A percentile compares a stretch with the other conserved stretches of the same genome.
Conservation (phyloP, 2,113 vertebrate species). For the Dromiciops gliroides region DNA sequence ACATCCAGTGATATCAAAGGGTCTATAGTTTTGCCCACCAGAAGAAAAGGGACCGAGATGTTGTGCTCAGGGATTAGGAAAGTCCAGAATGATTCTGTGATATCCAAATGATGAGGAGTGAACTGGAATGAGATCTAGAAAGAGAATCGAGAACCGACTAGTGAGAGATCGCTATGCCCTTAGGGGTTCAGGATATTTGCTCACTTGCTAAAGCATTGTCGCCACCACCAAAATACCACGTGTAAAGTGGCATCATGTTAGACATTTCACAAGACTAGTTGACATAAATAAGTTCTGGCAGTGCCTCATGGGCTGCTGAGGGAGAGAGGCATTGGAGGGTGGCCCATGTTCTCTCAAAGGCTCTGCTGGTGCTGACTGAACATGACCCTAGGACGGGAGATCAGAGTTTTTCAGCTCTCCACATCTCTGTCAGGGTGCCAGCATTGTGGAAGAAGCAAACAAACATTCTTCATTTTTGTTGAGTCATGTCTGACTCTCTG, state of each 20-base stretch:
- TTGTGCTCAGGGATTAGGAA: slow-evolving; percentile 88
- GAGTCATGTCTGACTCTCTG: neutral
- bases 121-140: slow-evolving; percentile 90
- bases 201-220: neutral
- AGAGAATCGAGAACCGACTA: slow-evolving; percentile 13
- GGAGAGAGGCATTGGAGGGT: neutral
- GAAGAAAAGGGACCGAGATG: slow-evolving; percentile 89
- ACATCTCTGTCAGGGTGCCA: neutral
- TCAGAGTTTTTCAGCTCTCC: neutral
- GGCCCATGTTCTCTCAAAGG: neutral
- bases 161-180: neutral
- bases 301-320: neutral
- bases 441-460: neutral
- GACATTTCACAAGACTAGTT: neutral
- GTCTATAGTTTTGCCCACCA: slow-evolving; percentile 88
- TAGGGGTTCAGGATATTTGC: neutral
- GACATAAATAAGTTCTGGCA: neutral
- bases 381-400: neutral
- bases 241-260: neutral
- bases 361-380: neutral
- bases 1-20: slow-evolving; percentile 87
- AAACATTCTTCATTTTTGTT: neutral
- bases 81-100: slow-evolving; percentile 91
- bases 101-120: slow-evolving; percentile 81
- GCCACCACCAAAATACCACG: neutral